phyloP scores from a whole-genome alignment of 1,140 invertebrate genomes.

The Macrocentrus cingulum region DNA sequence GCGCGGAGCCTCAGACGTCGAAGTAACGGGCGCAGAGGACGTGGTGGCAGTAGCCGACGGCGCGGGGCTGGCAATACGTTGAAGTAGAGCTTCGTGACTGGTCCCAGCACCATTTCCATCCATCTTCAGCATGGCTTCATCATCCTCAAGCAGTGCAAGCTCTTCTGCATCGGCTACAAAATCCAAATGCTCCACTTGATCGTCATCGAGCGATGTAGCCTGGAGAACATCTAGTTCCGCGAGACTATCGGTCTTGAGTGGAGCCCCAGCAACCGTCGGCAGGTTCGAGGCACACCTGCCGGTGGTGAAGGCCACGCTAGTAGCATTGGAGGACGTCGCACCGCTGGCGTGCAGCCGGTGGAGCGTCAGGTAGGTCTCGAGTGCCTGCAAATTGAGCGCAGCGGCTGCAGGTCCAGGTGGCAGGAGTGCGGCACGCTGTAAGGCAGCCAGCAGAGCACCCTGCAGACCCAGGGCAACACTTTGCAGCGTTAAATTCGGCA shows the following conservation, averaged over 20 bases:
- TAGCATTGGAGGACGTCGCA: no score
- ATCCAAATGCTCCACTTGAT: constrained; percentile 46
- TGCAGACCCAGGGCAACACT: constrained; percentile 71
- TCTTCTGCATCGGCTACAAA: constrained; percentile 58
- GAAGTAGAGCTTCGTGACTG: constrained; percentile 46
- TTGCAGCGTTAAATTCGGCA: constrained; percentile 51
- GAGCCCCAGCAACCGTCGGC: no score
- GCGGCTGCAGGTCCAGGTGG: constrained; percentile 77
- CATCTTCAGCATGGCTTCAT: constrained; percentile 39
- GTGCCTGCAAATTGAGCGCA: constrained; percentile 76
- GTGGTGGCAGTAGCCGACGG: constrained; percentile 30
- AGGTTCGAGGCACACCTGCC: no score
- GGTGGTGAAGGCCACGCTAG: constrained; percentile 36
- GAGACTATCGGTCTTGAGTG: constrained; percentile 29
- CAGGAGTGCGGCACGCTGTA: constrained; percentile 73
- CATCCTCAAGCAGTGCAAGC: constrained; percentile 51
- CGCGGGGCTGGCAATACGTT: constrained; percentile 39
- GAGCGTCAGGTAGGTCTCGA: constrained; percentile 80
- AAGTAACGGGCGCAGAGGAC: constrained; percentile 41
- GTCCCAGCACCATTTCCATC: constrained; percentile 40
- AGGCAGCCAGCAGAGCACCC: constrained; percentile 73
- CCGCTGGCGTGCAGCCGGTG: constrained; percentile 66
- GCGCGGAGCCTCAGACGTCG: constrained; percentile 43
- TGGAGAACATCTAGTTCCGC: constrained; percentile 29
- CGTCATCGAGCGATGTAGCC: constrained; percentile 41